phyloP scores from a whole-genome alignment of 2,797 vertebrate species.

The Hafferia zeledoni region DNA sequence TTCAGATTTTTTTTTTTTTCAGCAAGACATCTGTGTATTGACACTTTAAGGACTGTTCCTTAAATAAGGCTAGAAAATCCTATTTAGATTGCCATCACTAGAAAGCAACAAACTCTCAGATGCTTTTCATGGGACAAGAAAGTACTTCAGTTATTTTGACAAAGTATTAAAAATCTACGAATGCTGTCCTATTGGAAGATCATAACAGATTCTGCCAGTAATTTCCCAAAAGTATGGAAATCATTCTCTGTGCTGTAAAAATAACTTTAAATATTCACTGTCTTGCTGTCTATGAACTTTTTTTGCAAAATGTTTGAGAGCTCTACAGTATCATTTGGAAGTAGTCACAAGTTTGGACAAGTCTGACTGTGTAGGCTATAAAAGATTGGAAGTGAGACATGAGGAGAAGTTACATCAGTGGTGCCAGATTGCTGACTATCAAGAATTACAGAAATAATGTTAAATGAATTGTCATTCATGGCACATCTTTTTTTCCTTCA shows the following conservation, averaged over 20 bases:
- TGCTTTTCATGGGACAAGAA: neutral
- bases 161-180: neutral
- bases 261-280: neutral
- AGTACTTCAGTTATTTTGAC: constrained; percentile 30
- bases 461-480: neutral
- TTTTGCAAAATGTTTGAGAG: neutral
- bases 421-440: neutral
- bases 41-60: constrained; percentile 44
- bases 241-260: neutral
- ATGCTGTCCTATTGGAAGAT: neutral
- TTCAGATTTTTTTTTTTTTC: constrained; percentile 2
- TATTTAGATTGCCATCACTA: neutral
- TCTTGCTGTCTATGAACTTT: neutral
- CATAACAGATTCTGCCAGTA: neutral
- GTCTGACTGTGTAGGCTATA: neutral
- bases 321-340: neutral
- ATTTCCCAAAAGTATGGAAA: neutral
- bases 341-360: neutral
- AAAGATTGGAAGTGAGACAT: neutral
- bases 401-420: neutral
- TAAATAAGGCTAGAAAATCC: constrained; percentile 46
- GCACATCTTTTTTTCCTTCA: neutral
- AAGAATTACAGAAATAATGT: neutral
- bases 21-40: neutral
- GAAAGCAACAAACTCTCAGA: constrained; percentile 29